Percentiles rank a stretch among this genome's conserved stretches.
These are phyloP conservation scores for Xenopus petersii DNA, from an alignment of 2,797 vertebrate genomes.

Conservation along the genomic window DNA sequence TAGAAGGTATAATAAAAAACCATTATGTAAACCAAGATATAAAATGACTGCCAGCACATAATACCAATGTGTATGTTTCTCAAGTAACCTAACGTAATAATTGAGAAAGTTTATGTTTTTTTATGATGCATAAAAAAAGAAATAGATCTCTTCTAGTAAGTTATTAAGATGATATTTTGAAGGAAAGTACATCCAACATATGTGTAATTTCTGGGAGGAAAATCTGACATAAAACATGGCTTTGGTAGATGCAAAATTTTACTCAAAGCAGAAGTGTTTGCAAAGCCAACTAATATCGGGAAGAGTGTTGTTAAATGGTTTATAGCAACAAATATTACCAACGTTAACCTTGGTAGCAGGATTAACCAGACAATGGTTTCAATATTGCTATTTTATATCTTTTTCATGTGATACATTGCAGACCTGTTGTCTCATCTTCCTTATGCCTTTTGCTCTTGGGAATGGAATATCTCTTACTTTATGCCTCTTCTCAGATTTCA, in stretches of 20 bases:
- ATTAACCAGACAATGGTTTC: constrained; percentile 22
- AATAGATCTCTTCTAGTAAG: too few relatives aligned
- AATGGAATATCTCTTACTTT: not conserved
- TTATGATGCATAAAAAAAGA: too few relatives aligned
- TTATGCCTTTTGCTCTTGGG: not conserved
- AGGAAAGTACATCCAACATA: not conserved
- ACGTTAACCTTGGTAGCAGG: constrained; percentile 17
- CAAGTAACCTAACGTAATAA: too few relatives aligned
- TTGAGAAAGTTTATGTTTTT: too few relatives aligned
- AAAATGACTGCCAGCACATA: too few relatives aligned
- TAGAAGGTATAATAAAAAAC: too few relatives aligned
- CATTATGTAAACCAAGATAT: too few relatives aligned
- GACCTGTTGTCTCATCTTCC: not conserved
- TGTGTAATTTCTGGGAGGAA: not conserved
- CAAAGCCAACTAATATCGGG: constrained; percentile 7
- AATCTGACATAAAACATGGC: not conserved
- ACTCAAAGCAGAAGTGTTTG: constrained; percentile 13
- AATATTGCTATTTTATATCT: constrained; percentile 17
- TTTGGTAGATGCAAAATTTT: not conserved
- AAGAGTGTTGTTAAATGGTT: not conserved
- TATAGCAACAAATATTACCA: constrained; percentile 12
- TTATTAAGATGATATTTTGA: too few relatives aligned
- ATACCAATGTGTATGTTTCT: too few relatives aligned
- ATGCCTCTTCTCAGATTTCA: not conserved
- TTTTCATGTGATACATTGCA: constrained; percentile 10